Evolutionary conservation across 2,113 vertebrate species (phyloP).

Genomic region (Dipodomys spectabilis): DNA sequence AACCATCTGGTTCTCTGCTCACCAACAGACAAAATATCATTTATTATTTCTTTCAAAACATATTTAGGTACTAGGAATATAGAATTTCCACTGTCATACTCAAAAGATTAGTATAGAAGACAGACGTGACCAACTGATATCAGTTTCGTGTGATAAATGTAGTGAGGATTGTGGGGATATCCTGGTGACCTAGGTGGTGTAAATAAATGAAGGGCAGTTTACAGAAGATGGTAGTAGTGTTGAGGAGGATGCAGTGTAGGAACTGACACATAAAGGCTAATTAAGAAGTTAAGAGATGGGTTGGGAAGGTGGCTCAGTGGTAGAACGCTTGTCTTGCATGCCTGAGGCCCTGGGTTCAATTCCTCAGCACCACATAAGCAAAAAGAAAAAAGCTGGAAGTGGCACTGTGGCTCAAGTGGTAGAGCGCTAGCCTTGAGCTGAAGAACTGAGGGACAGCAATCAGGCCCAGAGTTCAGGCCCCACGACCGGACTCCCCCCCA

Average conservation of each 20-base stretch:
- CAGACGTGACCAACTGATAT: neutral
- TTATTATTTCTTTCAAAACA: constrained; percentile 47
- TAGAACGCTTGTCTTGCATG: too few species aligned
- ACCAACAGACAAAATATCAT: neutral
- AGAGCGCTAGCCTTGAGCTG: too few species aligned
- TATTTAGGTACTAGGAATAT: constrained; percentile 17
- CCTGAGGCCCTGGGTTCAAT: too few species aligned
- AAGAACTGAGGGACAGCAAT: too few species aligned
- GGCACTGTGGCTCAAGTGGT: too few species aligned
- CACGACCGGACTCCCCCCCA: too few species aligned
- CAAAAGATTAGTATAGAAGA: neutral
- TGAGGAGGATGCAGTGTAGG: neutral
- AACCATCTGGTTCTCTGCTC: neutral
- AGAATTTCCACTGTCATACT: neutral
- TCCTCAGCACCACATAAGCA: too few species aligned
- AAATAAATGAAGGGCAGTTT: constrained; percentile 4
- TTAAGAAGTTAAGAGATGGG: neutral
- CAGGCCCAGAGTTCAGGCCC: too few species aligned
- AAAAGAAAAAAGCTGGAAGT: too few species aligned
- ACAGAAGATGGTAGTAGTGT: neutral
- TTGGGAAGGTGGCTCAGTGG: too few species aligned
- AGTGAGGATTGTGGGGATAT: neutral
- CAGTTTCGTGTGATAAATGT: neutral
- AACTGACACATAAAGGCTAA: constrained; percentile 4
- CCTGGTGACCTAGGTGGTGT: neutral